Conservation (phyloP, 2,113 vertebrate species). For the Propithecus coquereli region DNA sequence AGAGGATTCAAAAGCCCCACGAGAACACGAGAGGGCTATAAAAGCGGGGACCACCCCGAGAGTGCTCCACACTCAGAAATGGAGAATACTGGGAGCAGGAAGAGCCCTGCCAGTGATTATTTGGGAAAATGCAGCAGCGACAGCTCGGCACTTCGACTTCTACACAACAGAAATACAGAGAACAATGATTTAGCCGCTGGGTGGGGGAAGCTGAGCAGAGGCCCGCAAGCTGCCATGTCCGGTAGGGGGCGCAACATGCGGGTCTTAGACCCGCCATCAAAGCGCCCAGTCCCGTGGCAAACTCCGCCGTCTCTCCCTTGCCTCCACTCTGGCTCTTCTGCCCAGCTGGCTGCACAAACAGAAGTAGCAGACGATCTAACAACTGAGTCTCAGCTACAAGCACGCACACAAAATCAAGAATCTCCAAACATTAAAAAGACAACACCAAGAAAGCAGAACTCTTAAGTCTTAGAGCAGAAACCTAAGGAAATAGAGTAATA, state of each 20-base stretch:
- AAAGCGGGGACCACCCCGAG: accelerated
- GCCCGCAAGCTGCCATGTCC: neutral
- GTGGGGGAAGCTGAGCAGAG: accelerated
- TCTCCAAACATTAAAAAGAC: neutral
- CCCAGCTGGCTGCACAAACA: neutral
- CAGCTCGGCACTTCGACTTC: neutral
- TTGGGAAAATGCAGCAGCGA: neutral
- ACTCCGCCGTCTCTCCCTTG: accelerated
- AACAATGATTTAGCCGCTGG: neutral
- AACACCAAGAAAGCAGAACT: neutral
- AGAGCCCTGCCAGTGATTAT: accelerated
- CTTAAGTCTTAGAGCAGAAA: neutral
- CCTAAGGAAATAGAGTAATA: neutral
- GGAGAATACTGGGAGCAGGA: neutral
- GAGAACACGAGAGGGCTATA: neutral
- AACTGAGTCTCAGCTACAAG: neutral
- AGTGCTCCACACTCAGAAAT: neutral
- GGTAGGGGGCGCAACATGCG: neutral
- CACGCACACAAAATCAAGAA: neutral
- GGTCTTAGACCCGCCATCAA: neutral
- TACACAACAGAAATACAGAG: neutral
- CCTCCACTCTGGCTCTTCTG: neutral
- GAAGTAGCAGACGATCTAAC: neutral
- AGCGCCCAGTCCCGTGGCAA: accelerated
- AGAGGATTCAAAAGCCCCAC: neutral